Evolutionary conservation across 2,888 invertebrate genomes (phyloP).

Genomic region (Nineta flava): DNA sequence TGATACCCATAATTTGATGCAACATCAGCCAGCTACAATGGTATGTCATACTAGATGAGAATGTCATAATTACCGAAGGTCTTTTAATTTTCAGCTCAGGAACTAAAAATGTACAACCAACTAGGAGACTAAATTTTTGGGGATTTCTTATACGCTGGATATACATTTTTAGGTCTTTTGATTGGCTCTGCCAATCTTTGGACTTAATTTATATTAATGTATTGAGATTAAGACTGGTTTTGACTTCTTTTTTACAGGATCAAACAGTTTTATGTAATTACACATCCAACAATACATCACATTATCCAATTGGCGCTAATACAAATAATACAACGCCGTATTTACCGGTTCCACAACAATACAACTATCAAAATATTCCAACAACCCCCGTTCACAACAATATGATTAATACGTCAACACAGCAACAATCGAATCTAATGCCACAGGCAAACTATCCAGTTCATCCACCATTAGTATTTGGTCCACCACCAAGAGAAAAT

Average conservation of each 20-base stretch:
- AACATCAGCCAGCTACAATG: background rate
- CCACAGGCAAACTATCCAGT: background rate
- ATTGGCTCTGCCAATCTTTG: too few relatives aligned
- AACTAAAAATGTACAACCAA: too few relatives aligned
- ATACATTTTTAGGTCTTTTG: too few relatives aligned
- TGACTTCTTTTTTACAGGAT: background rate
- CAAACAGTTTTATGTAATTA: background rate
- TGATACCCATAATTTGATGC: background rate
- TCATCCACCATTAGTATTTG: constrained; percentile 6
- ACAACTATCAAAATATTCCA: background rate
- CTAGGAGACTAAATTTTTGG: too few relatives aligned
- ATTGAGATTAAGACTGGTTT: background rate
- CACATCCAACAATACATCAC: background rate
- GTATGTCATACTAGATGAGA: background rate
- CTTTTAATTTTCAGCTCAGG: too few relatives aligned
- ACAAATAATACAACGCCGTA: background rate
- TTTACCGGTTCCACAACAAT: background rate
- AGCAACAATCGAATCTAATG: background rate
- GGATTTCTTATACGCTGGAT: too few relatives aligned
- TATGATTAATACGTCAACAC: too few relatives aligned
- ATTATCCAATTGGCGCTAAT: background rate
- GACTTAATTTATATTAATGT: too few relatives aligned
- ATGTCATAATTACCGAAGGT: background rate
- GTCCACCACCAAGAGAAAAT: constrained; percentile 7
- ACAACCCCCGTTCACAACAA: background rate